A percentile compares a stretch with the other conserved stretches of the same genome.
phyloP scores from a whole-genome alignment of 2,888 invertebrate species.

The Himalopsyche tibetana region DNA sequence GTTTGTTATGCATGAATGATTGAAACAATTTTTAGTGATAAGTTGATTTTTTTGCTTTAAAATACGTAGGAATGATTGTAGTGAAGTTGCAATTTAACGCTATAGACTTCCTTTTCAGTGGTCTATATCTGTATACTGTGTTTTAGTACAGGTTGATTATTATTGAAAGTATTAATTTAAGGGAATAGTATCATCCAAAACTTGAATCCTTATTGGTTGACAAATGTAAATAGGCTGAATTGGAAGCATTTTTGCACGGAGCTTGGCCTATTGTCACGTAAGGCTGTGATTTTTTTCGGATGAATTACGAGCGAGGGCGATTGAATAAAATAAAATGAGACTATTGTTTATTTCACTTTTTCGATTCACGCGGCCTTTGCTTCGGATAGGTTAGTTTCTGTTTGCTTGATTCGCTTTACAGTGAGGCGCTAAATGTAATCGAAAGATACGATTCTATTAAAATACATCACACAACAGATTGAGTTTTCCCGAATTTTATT shows the following conservation, averaged over 20 bases:
- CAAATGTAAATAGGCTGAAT: not conserved
- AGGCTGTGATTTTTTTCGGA: constrained; percentile 28
- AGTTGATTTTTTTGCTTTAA: too few relatives aligned
- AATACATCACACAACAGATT: too few relatives aligned
- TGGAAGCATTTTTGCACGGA: constrained; percentile 18
- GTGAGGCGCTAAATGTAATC: not conserved
- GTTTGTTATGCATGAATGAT: too few relatives aligned
- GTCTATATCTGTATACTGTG: too few relatives aligned
- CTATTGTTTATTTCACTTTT: constrained; percentile 14
- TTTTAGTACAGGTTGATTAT: too few relatives aligned
- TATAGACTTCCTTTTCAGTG: too few relatives aligned
- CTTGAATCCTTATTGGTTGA: not conserved
- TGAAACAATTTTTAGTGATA: too few relatives aligned
- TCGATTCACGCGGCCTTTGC: constrained; percentile 31
- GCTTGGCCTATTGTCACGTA: constrained; percentile 9
- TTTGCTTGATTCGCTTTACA: not conserved
- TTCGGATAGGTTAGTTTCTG: constrained; percentile 35
- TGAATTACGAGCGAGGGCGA: constrained; percentile 22
- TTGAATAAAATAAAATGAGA: constrained; percentile 12
- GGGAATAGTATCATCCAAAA: not conserved
- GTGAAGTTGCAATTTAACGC: too few relatives aligned
- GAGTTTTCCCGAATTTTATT: too few relatives aligned
- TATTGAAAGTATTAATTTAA: too few relatives aligned
- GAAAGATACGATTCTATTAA: too few relatives aligned
- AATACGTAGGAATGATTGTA: too few relatives aligned